These are phyloP conservation scores for Odontomyia ornata DNA, from an alignment of 2,888 invertebrate genomes.

Conservation along the genomic window DNA sequence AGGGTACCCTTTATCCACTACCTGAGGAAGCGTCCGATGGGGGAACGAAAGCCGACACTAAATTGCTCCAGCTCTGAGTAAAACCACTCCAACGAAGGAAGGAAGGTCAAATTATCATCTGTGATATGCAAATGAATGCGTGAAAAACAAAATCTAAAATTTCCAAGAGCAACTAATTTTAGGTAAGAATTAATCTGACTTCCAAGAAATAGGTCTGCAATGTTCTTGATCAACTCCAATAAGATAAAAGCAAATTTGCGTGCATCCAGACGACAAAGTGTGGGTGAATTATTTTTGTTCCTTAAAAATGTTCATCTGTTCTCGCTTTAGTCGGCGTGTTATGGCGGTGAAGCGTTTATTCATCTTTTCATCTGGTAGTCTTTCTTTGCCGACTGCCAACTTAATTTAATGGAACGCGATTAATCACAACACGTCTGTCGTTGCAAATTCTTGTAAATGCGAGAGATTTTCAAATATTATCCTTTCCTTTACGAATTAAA, in stretches of 20 bases:
- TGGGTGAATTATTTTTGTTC: constrained; percentile 30
- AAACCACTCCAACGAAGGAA: too few species aligned
- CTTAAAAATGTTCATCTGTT: constrained; percentile 29
- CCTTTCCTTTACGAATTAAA: not conserved
- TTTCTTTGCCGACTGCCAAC: constrained; percentile 39
- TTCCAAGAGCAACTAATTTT: constrained; percentile 17
- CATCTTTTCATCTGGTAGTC: constrained; percentile 32
- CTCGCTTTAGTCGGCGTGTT: not conserved
- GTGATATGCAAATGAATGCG: too few species aligned
- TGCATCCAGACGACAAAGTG: constrained; percentile 24
- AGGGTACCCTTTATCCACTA: too few species aligned
- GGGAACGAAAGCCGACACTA: too few species aligned
- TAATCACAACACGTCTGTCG: constrained; percentile 17
- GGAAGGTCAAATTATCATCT: too few species aligned
- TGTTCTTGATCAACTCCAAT: too few species aligned
- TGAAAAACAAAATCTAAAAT: too few species aligned
- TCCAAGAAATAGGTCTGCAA: not conserved
- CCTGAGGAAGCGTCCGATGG: too few species aligned
- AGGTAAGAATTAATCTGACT: not conserved
- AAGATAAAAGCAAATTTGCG: not conserved
- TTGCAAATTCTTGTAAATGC: not conserved
- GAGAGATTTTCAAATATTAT: not conserved
- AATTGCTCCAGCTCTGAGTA: too few species aligned
- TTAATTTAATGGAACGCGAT: constrained; percentile 39
- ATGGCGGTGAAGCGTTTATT: too few species aligned